Conservation (phyloP, 2,113 vertebrate species). For the Mus spicilegus region DNA sequence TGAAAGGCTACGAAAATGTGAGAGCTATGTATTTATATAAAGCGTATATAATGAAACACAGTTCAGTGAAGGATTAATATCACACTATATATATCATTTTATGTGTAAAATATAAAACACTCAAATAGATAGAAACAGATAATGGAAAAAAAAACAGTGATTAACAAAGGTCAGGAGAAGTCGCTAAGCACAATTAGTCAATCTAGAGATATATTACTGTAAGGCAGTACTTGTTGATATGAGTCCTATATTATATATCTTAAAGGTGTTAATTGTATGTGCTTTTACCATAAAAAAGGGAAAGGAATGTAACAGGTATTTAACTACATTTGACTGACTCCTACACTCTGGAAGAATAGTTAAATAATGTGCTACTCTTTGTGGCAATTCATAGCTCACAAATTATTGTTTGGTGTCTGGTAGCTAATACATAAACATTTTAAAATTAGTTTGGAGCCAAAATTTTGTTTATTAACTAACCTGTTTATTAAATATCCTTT, state of each 20-base stretch:
- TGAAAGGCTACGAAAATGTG: background rate
- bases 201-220: background rate
- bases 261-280: background rate
- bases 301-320: background rate
- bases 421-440: conserved; percentile 17
- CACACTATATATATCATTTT: background rate
- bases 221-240: background rate
- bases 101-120: background rate
- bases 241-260: background rate
- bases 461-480: background rate
- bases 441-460: background rate
- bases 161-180: too few relatives aligned
- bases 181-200: background rate
- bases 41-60: too few relatives aligned
- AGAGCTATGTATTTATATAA: background rate
- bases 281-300: background rate
- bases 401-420: background rate
- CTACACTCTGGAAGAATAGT: background rate
- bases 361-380: background rate
- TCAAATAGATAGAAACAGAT: background rate
- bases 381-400: background rate
- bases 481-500: background rate
- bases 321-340: background rate
- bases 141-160: background rate
- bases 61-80: background rate